Base-by-base conservation (phyloP, 1,140 invertebrate genomes). In the Zaprionus lachaisei region DNA sequence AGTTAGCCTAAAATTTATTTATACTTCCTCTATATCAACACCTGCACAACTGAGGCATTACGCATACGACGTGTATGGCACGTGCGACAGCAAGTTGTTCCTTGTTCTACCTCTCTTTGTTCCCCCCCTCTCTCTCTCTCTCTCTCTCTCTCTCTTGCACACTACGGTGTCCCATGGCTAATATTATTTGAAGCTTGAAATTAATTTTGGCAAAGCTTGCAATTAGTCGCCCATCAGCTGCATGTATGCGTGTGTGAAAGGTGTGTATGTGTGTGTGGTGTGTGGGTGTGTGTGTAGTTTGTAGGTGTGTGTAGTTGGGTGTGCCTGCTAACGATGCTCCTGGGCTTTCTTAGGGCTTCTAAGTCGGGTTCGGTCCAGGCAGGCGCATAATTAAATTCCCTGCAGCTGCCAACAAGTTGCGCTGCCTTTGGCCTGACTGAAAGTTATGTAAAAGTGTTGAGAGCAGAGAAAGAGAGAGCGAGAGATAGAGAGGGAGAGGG, bases 181-280 rank as follows among this genome's bases (percentile, higher is more conserved):
- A 72, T 81, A 89, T 83, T 89, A 89, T 83, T 81, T 81, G 65
- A 79, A 83, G 84, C 80, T 83, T 79, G 49, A 87, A 87, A 89
- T 89, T 87, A 87, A 87, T 87, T 87, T 87, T 83, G 80, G 80
- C 83, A 80, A 78, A 87, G 77, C 79, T 79, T 66, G 77, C 84
- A 87, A 87, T 87, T 87, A 87, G 83, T 73, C 67, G 66, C 77
- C 63, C 83, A 87, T 75, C 80, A 87, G 63, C n/a, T 37, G 54
- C 44, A 77, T 67, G 24, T 77, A 54, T 72, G 56, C 24, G 56
- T 44, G 24, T 38, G 38, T 69, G 41, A 47, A 47, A 47, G 41
- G 15, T 55, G 77, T 55, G 15, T 55, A 73, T 55, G 71, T 61
- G 37, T 56, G 22, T 1, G n/a, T 26, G 6, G 44, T 41, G 20